These are phyloP conservation scores for Arothron firmamentum DNA, from an alignment of 2,113 vertebrate genomes.

Conservation along the genomic window DNA sequence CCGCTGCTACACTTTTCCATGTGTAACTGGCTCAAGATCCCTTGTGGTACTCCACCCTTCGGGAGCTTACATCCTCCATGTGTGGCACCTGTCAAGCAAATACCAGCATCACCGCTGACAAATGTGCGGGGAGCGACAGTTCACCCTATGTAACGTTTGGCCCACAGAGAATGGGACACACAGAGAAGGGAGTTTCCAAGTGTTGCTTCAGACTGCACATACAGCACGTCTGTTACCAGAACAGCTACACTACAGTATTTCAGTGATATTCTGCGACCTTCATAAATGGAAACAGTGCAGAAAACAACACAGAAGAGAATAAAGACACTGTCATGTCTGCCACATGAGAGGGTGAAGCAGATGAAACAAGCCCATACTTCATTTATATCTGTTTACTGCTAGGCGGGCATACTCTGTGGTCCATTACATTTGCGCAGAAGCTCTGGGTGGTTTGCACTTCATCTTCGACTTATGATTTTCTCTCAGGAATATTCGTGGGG, in stretches of 20 bases:
- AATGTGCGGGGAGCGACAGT: conserved; percentile 38
- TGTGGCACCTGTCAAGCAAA: conserved; percentile 56
- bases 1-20: conserved; percentile 34
- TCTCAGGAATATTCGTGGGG: conserved; percentile 46
- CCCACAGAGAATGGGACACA: conserved; percentile 25
- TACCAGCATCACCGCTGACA: conserved; percentile 56
- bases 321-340: conserved; percentile 35
- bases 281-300: conserved; percentile 17
- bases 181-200: conserved; percentile 38
- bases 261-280: conserved; percentile 11
- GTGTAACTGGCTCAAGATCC: conserved; percentile 16
- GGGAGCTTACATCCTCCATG: conserved; percentile 29
- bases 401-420: conserved; percentile 60
- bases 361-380: conserved; percentile 51
- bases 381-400: conserved; percentile 45
- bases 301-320: conserved; percentile 25
- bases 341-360: conserved; percentile 43
- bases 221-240: conserved; percentile 44
- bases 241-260: conserved; percentile 16
- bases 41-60: conserved; percentile 26
- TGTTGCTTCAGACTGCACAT: conserved; percentile 25
- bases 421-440: conserved; percentile 52
- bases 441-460: conserved; percentile 57
- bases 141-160: conserved; percentile 38
- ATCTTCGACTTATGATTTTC: conserved; percentile 54